These are phyloP conservation scores for Aphelenchoides fujianensis DNA, from an alignment of 1,140 invertebrate genomes.

Conservation along the genomic window DNA sequence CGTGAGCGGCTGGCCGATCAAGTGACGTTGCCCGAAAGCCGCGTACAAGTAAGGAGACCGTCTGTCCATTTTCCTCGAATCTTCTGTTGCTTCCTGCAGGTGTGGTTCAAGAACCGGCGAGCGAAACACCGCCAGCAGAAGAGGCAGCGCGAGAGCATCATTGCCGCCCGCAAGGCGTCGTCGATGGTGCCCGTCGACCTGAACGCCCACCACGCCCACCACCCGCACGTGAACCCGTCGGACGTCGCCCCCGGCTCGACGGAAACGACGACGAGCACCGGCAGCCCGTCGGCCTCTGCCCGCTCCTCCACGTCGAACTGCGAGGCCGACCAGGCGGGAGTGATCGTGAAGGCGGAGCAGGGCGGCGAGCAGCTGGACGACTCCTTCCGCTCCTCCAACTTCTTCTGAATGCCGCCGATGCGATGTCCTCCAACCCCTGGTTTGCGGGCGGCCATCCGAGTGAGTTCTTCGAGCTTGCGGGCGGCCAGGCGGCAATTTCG, in stretches of 20 bases:
- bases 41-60: slow-evolving; percentile 22
- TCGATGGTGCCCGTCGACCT: not conserved
- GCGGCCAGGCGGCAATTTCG: not conserved
- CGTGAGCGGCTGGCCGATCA: slow-evolving; percentile 14
- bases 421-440: too few relatives aligned
- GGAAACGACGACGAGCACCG: not conserved
- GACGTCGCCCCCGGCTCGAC: not conserved
- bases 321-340: not conserved
- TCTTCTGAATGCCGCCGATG: slow-evolving; percentile 16
- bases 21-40: slow-evolving; percentile 12
- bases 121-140: slow-evolving; percentile 19
- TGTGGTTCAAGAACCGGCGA: slow-evolving; percentile 15
- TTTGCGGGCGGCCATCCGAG: too few relatives aligned
- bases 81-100: not conserved
- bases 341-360: not conserved
- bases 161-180: slow-evolving; percentile 4
- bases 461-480: not conserved
- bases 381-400: not conserved
- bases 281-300: not conserved
- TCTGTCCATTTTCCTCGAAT: too few relatives aligned
- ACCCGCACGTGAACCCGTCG: not conserved
- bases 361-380: not conserved
- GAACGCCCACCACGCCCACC: not conserved
- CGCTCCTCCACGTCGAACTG: slow-evolving; percentile 5
- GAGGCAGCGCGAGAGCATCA: slow-evolving; percentile 2